Evolutionary conservation across 2,113 vertebrate species (phyloP), one percentile per base, ranked within the genome.

Genomic region (Chascanopsetta lugubris): DNA sequence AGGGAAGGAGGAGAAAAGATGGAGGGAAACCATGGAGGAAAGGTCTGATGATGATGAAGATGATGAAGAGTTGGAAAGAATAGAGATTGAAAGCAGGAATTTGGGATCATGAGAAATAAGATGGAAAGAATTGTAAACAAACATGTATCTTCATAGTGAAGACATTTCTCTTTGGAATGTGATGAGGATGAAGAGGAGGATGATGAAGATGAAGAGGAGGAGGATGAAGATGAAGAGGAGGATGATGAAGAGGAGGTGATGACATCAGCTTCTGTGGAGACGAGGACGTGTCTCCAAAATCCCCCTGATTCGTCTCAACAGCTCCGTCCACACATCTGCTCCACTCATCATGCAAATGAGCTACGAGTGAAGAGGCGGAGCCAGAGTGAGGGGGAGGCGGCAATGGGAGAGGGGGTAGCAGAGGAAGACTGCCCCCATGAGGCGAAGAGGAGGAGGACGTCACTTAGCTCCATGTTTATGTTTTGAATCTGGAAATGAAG

Each of bases 271-370:
- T 79, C 76, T 2, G 53, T 36, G 54, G 74, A 71, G 71, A 76
- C 13, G 1, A 49, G 18, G 70, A 38, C 50, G 29, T 21, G 25
- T 55, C 47, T 82, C 61, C 65, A 48, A 25, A 67, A 71, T 77
- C 66, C 59, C 72, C 9, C 46, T 77, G 78, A 84, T 70, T 77
- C 49, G 69, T 59, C 61, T 67, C 70, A 62, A 77, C 69, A 79
- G 72, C 65, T 77, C 80, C 61, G 43, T 81, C 72, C 69, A 21
- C 72, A 79, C 85, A 77, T 76, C 55, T 62, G 82, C 60, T 64
- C 2, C 1, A 42, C 72, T 83, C 81, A 85, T 77, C 69, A 62
- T 56, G 24, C 51, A 15, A 80, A 85, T 80, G 65, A 69, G 74
- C 15, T 43, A 11, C 1, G 32, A 62, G 63, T 43, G 29, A 63